These are phyloP conservation scores for Thelaira solivaga DNA, from an alignment of 2,888 invertebrate species.

Conservation along the genomic window DNA sequence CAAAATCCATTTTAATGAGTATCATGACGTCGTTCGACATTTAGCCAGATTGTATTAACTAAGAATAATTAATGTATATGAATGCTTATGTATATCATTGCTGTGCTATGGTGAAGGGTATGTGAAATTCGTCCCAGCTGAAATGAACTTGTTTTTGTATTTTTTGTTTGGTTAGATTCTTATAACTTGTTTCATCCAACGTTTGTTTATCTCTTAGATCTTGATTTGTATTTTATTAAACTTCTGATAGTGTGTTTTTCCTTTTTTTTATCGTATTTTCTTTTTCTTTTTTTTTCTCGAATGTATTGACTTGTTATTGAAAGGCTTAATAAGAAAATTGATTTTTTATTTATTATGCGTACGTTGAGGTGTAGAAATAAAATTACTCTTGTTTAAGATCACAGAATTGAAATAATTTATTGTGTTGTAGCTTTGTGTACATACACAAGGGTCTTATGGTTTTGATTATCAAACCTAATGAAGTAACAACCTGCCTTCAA, in stretches of 20 bases:
- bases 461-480: neutral
- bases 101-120: too few species aligned
- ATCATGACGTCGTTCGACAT: too few species aligned
- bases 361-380: constrained; percentile 10
- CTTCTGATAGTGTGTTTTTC: constrained; percentile 25
- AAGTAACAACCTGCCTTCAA: neutral
- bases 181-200: constrained; percentile 40
- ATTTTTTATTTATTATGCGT: constrained; percentile 40
- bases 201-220: constrained; percentile 34
- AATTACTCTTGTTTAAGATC: constrained; percentile 25
- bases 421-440: neutral
- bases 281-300: neutral
- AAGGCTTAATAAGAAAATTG: constrained; percentile 54
- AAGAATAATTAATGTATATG: too few species aligned
- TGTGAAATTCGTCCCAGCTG: too few species aligned
- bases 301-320: constrained; percentile 30
- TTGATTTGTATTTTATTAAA: constrained; percentile 37
- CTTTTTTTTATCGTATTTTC: neutral
- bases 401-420: neutral
- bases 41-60: too few species aligned
- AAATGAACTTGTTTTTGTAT: neutral
- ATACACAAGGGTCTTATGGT: neutral
- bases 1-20: too few species aligned
- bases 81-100: too few species aligned
- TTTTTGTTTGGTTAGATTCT: constrained; percentile 5